Percentiles rank a stretch among this genome's conserved stretches.
These are phyloP conservation scores for Garra rufa DNA, from an alignment of 2,113 vertebrate species.

Conservation along the genomic window DNA sequence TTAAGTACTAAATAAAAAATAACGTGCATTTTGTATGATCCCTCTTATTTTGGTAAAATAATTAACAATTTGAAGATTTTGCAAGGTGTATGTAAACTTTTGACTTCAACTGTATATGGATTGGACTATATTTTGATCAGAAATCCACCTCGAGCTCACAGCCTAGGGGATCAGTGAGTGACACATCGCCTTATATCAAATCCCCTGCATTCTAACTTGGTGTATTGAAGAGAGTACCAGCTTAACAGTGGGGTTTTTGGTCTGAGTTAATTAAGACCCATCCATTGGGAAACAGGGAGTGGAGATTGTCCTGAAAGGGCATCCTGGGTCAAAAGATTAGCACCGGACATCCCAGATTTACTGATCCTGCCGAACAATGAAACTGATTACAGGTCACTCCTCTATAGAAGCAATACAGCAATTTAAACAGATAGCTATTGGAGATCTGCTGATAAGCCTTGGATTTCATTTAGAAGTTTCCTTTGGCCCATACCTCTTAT, in stretches of 20 bases:
- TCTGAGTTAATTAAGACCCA: constrained; percentile 62
- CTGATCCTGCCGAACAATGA: constrained; percentile 63
- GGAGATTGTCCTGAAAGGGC: constrained; percentile 66
- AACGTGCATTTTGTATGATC: too few species aligned
- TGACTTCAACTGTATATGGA: not conserved
- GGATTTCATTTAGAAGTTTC: not conserved
- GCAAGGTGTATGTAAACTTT: too few species aligned
- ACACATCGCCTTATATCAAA: constrained; percentile 44
- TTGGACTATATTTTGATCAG: not conserved
- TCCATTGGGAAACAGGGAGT: constrained; percentile 58
- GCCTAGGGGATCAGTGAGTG: constrained; percentile 44
- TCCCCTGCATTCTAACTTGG: constrained; percentile 25
- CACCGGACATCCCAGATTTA: constrained; percentile 73
- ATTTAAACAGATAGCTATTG: constrained; percentile 11
- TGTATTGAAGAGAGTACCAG: constrained; percentile 49
- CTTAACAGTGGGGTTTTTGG: constrained; percentile 55
- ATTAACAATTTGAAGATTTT: too few species aligned
- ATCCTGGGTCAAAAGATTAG: constrained; percentile 73
- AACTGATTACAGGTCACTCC: constrained; percentile 53
- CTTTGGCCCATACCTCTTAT: constrained; percentile 24
- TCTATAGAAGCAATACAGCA: constrained; percentile 18
- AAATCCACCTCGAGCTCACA: constrained; percentile 16
- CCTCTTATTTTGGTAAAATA: too few species aligned
- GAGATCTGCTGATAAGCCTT: not conserved
- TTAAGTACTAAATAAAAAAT: too few species aligned